Percentiles rank a stretch among this genome's conserved stretches.
These are phyloP conservation scores for Hydrochoerus hydrochaeris DNA, from an alignment of 2,113 vertebrate genomes.

Conservation along the genomic window DNA sequence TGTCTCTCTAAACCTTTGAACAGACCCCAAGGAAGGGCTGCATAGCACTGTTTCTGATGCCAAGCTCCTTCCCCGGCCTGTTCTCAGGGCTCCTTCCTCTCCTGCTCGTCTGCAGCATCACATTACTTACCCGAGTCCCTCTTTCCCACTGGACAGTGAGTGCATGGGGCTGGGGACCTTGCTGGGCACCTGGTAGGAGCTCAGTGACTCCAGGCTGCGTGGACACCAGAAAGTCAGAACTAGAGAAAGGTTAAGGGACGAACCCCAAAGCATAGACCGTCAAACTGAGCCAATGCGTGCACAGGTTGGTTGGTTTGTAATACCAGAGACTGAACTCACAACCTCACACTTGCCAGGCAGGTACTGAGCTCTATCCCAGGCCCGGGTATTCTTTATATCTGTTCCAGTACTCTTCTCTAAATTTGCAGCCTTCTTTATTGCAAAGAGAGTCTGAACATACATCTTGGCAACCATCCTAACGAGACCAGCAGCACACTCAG, in stretches of 20 bases:
- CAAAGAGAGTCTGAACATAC: neutral
- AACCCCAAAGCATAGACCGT: neutral
- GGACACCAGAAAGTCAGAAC: neutral
- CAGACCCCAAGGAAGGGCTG: rapidly evolving
- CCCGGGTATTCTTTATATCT: neutral
- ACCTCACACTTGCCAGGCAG: too few species aligned
- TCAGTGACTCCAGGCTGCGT: neutral
- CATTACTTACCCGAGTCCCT: rapidly evolving
- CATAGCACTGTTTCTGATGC: too few species aligned
- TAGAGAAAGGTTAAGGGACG: neutral
- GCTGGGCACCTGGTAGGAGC: neutral
- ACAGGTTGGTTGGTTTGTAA: too few species aligned
- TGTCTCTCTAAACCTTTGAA: neutral
- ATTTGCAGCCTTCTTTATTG: neutral
- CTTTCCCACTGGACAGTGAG: neutral
- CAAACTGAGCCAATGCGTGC: neutral
- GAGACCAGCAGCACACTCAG: neutral
- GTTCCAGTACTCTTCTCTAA: neutral
- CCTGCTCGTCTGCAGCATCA: rapidly evolving
- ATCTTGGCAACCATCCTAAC: neutral
- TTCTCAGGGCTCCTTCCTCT: rapidly evolving
- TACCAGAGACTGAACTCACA: too few species aligned
- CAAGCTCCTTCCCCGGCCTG: neutral
- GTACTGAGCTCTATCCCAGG: too few species aligned
- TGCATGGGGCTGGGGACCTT: neutral